Percentiles rank a stretch among this genome's conserved stretches.
Evolutionary conservation across 2,888 invertebrate genomes (phyloP).

Genomic region (Hermodice carunculata): DNA sequence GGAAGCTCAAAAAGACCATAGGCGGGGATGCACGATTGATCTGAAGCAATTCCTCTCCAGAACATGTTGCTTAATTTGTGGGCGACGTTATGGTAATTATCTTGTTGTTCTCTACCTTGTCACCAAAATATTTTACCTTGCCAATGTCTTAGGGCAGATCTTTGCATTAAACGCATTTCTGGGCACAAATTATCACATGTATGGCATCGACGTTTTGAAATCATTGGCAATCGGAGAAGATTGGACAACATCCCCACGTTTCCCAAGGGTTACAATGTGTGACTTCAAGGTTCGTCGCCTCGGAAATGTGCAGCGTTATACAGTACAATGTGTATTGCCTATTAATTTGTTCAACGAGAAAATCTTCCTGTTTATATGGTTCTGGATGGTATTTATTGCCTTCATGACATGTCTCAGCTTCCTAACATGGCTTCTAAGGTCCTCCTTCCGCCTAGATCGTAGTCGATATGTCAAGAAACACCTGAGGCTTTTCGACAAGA

Average conservation of each 20-base stretch:
- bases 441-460: constrained; percentile 30
- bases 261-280: constrained; percentile 67
- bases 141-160: constrained; percentile 70
- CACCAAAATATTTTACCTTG: constrained; percentile 69
- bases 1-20: constrained; percentile 32
- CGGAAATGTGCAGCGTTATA: constrained; percentile 69
- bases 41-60: constrained; percentile 66
- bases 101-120: constrained; percentile 71
- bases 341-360: constrained; percentile 51
- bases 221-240: constrained; percentile 68
- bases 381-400: constrained; percentile 71
- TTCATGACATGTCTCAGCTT: constrained; percentile 68
- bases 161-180: constrained; percentile 71
- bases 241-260: constrained; percentile 63
- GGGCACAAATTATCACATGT: constrained; percentile 66
- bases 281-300: constrained; percentile 60
- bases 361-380: constrained; percentile 71
- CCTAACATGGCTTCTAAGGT: constrained; percentile 67
- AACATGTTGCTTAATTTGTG: constrained; percentile 66
- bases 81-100: constrained; percentile 70
- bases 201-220: constrained; percentile 70
- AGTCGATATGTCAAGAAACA: constrained; percentile 50
- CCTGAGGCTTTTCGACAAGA: constrained; percentile 31
- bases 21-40: constrained; percentile 65
- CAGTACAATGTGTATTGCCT: constrained; percentile 68